phyloP scores from a whole-genome alignment of 2,113 vertebrate species.

The Apaloderma vittatum region DNA sequence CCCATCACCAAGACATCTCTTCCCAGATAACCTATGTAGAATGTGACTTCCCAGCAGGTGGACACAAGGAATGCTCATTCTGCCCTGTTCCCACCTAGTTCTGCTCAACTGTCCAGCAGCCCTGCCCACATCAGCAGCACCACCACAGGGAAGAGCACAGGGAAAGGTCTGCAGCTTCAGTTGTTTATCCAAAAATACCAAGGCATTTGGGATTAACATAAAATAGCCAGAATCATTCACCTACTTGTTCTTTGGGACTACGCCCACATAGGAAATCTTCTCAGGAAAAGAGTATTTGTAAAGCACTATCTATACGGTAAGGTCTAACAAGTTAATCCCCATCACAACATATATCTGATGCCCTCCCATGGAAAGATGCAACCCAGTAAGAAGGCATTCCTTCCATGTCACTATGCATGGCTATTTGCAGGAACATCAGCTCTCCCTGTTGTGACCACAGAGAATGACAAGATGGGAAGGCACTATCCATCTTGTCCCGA shows the following conservation, averaged over 20 bases:
- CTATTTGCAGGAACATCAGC: background rate
- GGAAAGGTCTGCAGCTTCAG: background rate
- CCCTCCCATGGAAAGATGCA: background rate
- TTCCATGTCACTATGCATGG: background rate
- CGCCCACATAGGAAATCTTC: background rate
- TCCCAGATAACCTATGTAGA: background rate
- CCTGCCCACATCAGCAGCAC: background rate
- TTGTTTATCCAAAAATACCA: background rate
- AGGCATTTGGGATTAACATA: background rate
- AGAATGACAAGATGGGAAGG: background rate
- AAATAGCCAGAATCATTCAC: background rate
- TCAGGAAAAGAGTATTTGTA: background rate
- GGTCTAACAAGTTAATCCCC: background rate
- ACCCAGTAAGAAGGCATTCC: background rate
- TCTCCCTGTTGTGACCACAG: background rate
- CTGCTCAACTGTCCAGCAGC: background rate
- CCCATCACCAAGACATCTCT: background rate
- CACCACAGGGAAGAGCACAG: background rate
- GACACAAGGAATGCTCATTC: background rate
- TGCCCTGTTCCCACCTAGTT: background rate
- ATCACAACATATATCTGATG: background rate
- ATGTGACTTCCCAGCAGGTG: fast-evolving
- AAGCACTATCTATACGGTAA: background rate
- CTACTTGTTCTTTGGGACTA: background rate
- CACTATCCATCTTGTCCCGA: background rate